These are phyloP conservation scores for Horisme vitalbata DNA, from an alignment of 2,888 invertebrate genomes.

Conservation along the genomic window DNA sequence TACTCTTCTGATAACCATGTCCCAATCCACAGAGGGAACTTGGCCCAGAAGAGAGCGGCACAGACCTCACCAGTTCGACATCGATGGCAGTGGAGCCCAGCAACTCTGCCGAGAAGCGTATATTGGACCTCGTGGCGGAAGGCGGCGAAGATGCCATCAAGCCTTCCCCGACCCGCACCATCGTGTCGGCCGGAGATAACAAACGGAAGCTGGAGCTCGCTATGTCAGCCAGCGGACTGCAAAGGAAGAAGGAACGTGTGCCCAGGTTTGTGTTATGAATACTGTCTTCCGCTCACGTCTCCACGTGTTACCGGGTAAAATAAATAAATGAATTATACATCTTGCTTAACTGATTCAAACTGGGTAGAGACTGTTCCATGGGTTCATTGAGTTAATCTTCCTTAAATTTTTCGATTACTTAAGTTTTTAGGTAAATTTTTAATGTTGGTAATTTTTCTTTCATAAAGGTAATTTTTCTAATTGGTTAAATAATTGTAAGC, in stretches of 20 bases:
- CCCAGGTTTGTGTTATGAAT: constrained; percentile 59
- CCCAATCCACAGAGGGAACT: constrained; percentile 48
- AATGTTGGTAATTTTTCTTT: too few species aligned
- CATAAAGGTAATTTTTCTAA: too few species aligned
- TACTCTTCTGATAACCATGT: too few species aligned
- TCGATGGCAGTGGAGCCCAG: constrained; percentile 91
- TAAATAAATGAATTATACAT: too few species aligned
- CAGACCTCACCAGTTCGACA: constrained; percentile 83
- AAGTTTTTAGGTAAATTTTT: too few species aligned
- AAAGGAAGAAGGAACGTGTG: constrained; percentile 86
- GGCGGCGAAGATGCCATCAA: constrained; percentile 84
- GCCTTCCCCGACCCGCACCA: constrained; percentile 84
- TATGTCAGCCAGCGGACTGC: constrained; percentile 85
- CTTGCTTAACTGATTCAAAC: too few species aligned
- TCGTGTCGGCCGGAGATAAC: constrained; percentile 81
- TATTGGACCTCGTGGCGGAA: constrained; percentile 87
- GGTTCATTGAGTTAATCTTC: too few species aligned
- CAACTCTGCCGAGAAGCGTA: constrained; percentile 87
- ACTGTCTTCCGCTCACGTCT: too few species aligned
- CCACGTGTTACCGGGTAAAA: too few species aligned
- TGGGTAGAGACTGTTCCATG: too few species aligned
- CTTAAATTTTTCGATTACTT: too few species aligned
- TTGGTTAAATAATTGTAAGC: too few species aligned
- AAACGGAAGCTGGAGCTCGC: constrained; percentile 90
- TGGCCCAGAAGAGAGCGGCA: constrained; percentile 74